These are phyloP conservation scores for Drosophila busckii DNA, from an alignment of 1,140 invertebrate species.

Conservation along the genomic window DNA sequence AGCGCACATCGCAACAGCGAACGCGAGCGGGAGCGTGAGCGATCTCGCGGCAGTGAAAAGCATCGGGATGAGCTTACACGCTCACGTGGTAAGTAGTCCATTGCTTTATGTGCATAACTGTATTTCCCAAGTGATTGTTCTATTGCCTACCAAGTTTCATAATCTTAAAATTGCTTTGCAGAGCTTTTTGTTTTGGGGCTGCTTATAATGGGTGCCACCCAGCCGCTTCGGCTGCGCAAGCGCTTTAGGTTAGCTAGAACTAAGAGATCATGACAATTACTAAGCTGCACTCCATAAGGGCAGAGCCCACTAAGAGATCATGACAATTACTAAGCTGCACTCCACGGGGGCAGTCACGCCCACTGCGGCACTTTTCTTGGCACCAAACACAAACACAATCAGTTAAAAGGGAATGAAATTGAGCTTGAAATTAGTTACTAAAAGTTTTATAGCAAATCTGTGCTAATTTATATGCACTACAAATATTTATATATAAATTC, in stretches of 20 bases:
- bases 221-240: slow-evolving; percentile 60
- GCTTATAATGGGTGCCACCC: slow-evolving; percentile 74
- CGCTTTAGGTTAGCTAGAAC: slow-evolving; percentile 61
- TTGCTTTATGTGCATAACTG: neutral
- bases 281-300: slow-evolving; percentile 23
- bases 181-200: slow-evolving; percentile 70
- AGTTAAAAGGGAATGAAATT: slow-evolving; percentile 26
- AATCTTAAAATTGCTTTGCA: slow-evolving; percentile 43
- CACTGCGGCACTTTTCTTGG: slow-evolving; percentile 14
- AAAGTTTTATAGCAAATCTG: neutral
- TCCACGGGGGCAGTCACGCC: neutral
- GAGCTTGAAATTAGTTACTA: neutral
- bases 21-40: slow-evolving; percentile 45
- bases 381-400: neutral
- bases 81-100: slow-evolving; percentile 63
- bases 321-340: slow-evolving; percentile 4
- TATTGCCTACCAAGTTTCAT: neutral
- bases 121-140: no score
- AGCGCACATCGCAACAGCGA: slow-evolving; percentile 38
- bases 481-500: neutral
- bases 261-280: slow-evolving; percentile 21
- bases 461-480: no score
- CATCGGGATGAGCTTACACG: slow-evolving; percentile 54
- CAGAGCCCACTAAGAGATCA: slow-evolving; percentile 7
- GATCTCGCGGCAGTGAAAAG: slow-evolving; percentile 46